These are phyloP conservation scores for Nephrotoma guestfalica DNA, from an alignment of 2,888 invertebrate species.

Conservation along the genomic window DNA sequence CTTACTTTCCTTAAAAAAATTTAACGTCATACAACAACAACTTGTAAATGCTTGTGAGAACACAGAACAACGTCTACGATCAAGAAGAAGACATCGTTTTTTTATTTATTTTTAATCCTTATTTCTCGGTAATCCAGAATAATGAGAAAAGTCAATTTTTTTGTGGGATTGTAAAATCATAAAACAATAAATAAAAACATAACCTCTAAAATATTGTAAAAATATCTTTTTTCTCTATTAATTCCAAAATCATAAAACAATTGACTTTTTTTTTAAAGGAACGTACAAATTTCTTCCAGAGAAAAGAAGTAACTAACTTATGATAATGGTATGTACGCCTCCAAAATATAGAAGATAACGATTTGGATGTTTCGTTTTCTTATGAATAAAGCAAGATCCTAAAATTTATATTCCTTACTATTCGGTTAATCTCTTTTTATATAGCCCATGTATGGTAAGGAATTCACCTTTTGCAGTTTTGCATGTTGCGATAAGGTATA, in stretches of 20 bases:
- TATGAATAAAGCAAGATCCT: not conserved
- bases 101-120: not conserved
- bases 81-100: not conserved
- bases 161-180: conserved; percentile 4
- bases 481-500: not conserved
- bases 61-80: not conserved
- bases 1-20: not conserved
- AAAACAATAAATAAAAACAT: conserved; percentile 4
- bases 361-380: not conserved
- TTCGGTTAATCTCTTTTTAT: not conserved
- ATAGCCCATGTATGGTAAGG: not conserved
- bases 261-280: not conserved
- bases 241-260: conserved; percentile 1
- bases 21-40: not conserved
- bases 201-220: not conserved
- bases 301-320: not conserved
- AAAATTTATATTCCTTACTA: not conserved
- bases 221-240: not conserved
- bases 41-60: not conserved
- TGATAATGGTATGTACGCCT: not conserved
- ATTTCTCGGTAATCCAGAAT: conserved; percentile 1
- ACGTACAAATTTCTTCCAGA: not conserved
- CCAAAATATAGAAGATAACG: not conserved
- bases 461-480: not conserved
- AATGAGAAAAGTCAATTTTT: conserved; percentile 3